Evolutionary conservation across 2,113 vertebrate genomes (phyloP).

Genomic region (Acanthisitta chloris): DNA sequence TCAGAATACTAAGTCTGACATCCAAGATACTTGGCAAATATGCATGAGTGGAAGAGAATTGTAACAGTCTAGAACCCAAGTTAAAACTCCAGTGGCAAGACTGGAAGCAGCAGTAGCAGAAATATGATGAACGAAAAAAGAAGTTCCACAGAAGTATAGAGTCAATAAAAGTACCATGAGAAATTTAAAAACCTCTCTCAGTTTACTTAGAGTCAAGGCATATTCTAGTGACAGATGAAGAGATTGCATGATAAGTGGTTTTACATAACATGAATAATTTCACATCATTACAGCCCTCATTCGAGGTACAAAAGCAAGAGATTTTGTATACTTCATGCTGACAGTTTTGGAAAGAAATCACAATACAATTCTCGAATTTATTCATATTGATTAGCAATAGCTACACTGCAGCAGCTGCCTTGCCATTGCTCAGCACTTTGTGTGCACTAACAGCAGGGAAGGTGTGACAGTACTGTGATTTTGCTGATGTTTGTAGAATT

Average conservation of each 20-base stretch:
- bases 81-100: background rate
- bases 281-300: background rate
- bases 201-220: background rate
- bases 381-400: background rate
- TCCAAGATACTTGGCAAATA: background rate
- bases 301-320: background rate
- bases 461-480: background rate
- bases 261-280: background rate
- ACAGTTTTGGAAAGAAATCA: background rate
- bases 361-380: background rate
- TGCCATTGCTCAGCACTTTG: background rate
- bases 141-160: background rate
- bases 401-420: background rate
- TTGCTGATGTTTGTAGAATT: background rate
- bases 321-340: background rate
- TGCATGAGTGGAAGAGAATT: background rate
- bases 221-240: background rate
- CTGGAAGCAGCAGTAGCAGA: background rate
- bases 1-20: background rate
- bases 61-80: background rate
- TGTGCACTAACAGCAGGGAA: background rate
- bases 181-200: background rate
- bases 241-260: background rate
- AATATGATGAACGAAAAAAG: background rate
- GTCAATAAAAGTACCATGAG: background rate